phyloP scores from a whole-genome alignment of 2,888 invertebrate species.

The Thalpophila matura region DNA sequence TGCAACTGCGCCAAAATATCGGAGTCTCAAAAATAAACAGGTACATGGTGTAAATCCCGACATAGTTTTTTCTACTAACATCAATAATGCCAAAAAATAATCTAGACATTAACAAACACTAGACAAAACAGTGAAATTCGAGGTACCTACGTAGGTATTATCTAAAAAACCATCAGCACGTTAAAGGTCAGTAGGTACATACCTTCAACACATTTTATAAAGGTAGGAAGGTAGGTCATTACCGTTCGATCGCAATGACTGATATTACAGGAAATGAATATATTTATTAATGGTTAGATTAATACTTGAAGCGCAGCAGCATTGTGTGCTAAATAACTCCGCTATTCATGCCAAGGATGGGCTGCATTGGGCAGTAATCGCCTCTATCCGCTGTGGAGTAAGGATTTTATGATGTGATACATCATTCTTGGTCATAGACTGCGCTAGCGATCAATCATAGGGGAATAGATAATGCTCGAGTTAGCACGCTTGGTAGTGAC shows the following conservation, averaged over 20 bases:
- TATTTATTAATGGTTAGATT: conserved; percentile 6
- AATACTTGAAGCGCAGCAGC: conserved; percentile 11
- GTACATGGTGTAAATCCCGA: too few relatives aligned
- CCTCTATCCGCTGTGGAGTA: conserved; percentile 24
- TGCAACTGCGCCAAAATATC: too few relatives aligned
- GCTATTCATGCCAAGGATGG: conserved; percentile 33
- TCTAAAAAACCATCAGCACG: background rate
- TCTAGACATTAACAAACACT: background rate
- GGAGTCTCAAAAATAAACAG: too few relatives aligned
- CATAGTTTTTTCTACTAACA: too few relatives aligned
- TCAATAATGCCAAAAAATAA: too few relatives aligned
- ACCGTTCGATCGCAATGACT: conserved; percentile 12
- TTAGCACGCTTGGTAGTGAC: conserved; percentile 6
- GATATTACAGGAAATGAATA: conserved; percentile 46
- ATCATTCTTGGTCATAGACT: conserved; percentile 14
- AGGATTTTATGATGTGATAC: conserved; percentile 22
- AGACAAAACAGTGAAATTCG: background rate
- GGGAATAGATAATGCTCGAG: background rate
- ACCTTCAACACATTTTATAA: background rate
- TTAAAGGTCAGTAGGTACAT: background rate
- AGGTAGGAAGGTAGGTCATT: too few relatives aligned
- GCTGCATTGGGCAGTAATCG: conserved; percentile 19
- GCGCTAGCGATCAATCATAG: conserved; percentile 36
- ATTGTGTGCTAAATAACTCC: conserved; percentile 14
- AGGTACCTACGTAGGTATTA: background rate